phyloP scores from a whole-genome alignment of 2,888 invertebrate genomes.

The Eretmocerus hayati region DNA sequence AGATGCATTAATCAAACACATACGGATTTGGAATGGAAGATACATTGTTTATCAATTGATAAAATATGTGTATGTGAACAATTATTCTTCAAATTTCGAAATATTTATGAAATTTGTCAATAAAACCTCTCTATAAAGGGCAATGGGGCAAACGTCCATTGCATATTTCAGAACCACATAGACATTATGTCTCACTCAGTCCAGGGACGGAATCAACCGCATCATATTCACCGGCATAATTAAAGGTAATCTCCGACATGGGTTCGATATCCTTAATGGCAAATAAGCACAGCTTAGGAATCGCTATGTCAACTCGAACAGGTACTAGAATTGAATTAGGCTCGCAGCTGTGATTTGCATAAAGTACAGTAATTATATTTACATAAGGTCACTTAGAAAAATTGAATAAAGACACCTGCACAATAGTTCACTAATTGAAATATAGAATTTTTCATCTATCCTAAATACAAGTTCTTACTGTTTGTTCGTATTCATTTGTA shows the following conservation, averaged over 20 bases:
- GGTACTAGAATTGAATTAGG: slow-evolving; percentile 73
- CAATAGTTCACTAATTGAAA: too few species aligned
- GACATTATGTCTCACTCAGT: slow-evolving; percentile 38
- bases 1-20: too few species aligned
- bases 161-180: slow-evolving; percentile 36
- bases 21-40: too few species aligned
- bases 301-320: slow-evolving; percentile 61
- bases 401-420: too few species aligned
- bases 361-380: slow-evolving; percentile 87
- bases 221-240: slow-evolving; percentile 59
- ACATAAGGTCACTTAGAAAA: too few species aligned
- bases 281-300: slow-evolving; percentile 78
- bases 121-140: slow-evolving; percentile 27
- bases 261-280: slow-evolving; percentile 56
- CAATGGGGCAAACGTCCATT: slow-evolving; percentile 38
- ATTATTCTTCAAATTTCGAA: too few species aligned
- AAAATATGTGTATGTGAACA: too few species aligned
- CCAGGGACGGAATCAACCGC: slow-evolving; percentile 30
- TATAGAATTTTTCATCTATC: too few species aligned
- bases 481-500: too few species aligned
- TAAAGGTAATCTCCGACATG: slow-evolving; percentile 69
- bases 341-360: slow-evolving; percentile 83
- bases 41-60: too few species aligned
- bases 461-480: too few species aligned
- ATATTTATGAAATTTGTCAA: too few species aligned